phyloP scores from a whole-genome alignment of 2,888 invertebrate genomes.

The Keiferia lycopersicella region DNA sequence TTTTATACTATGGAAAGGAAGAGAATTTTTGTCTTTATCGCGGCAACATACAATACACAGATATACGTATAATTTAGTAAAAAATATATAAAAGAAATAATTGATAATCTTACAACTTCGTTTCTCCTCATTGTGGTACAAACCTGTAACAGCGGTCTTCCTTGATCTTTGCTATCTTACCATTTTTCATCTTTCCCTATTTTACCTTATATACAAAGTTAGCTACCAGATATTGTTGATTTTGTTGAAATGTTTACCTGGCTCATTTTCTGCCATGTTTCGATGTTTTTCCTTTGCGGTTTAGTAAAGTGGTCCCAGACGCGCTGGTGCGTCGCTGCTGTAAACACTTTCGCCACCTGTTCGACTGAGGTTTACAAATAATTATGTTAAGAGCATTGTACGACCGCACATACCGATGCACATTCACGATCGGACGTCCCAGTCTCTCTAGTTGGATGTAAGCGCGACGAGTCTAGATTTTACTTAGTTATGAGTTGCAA shows the following conservation, averaged over 20 bases:
- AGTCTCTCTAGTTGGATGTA: conserved; percentile 37
- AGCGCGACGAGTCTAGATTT: conserved; percentile 28
- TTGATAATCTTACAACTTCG: not conserved
- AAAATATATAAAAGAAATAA: not conserved
- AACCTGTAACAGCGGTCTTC: conserved; percentile 42
- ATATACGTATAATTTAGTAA: not conserved
- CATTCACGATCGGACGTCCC: conserved; percentile 57
- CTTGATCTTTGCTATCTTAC: not conserved
- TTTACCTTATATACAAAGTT: not conserved
- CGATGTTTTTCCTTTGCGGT: conserved; percentile 99
- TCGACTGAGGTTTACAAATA: conserved; percentile 89
- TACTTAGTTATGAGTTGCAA: conserved; percentile 47
- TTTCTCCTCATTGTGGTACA: conserved; percentile 12
- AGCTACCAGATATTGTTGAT: conserved; percentile 15
- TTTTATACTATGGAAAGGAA: not conserved
- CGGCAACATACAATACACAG: conserved; percentile 1
- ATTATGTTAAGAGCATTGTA: conserved; percentile 65
- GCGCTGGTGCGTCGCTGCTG: conserved; percentile 97
- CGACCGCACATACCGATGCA: conserved; percentile 69
- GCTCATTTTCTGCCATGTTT: conserved; percentile 98
- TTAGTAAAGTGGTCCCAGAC: conserved; percentile 99
- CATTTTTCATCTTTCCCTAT: not conserved
- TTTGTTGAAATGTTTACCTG: conserved; percentile 82
- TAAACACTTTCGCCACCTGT: conserved; percentile 99
- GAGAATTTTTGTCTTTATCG: not conserved